Conservation (phyloP, 2,797 vertebrate genomes). For the Amniataba percoides region DNA sequence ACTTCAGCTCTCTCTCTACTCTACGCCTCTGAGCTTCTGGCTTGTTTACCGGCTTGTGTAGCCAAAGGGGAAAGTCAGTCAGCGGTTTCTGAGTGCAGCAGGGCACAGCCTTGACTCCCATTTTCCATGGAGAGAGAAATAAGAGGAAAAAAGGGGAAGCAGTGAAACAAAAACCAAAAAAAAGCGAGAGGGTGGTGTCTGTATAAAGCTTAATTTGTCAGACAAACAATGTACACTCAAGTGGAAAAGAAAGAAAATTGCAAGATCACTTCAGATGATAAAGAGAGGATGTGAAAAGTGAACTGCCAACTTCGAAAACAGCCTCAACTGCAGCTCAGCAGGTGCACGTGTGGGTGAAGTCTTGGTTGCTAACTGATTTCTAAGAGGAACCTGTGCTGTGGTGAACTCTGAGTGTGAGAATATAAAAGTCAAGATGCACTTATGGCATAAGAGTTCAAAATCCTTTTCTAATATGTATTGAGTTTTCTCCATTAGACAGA, state of each 20-base stretch:
- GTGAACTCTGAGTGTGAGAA: too few species aligned
- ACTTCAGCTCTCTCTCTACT: neutral
- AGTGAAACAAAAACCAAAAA: neutral
- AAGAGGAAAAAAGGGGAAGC: neutral
- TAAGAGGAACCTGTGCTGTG: neutral
- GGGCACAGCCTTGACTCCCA: conserved; percentile 23
- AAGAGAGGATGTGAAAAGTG: neutral
- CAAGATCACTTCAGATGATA: neutral
- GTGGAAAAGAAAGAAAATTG: neutral
- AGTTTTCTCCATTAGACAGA: too few species aligned
- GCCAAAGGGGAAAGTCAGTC: conserved; percentile 21
- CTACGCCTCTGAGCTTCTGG: conserved; percentile 2
- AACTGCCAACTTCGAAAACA: conserved; percentile 1
- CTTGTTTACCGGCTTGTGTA: conserved; percentile 19
- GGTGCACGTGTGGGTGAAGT: conserved; percentile 9
- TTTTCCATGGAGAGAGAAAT: conserved; percentile 56
- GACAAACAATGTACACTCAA: neutral
- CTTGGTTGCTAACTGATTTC: conserved; percentile 19
- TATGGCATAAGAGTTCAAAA: too few species aligned
- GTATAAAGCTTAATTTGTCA: neutral
- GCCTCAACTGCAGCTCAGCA: conserved; percentile 19
- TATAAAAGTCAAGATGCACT: too few species aligned
- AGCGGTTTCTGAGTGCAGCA: conserved; percentile 16
- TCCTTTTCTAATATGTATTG: too few species aligned
- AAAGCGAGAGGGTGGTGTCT: neutral